These are phyloP conservation scores for Trichopria drosophilae DNA, from an alignment of 2,888 invertebrate genomes.

Conservation along the genomic window DNA sequence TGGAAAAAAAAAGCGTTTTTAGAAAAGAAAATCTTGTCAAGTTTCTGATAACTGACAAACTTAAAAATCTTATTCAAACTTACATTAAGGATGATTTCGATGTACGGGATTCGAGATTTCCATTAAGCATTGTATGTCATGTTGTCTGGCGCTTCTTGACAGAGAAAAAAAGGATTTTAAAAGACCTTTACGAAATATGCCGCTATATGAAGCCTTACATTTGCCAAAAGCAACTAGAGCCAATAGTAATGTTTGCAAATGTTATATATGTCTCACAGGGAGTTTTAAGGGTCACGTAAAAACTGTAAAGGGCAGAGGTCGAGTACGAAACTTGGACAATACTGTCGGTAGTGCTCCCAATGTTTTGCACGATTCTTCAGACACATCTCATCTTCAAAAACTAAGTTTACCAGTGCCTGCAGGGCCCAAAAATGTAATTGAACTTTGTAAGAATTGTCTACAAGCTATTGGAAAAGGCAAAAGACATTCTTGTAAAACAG, in stretches of 20 bases:
- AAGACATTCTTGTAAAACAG: conserved; percentile 3
- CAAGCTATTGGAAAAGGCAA: conserved; percentile 2
- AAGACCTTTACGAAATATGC: conserved; percentile 8
- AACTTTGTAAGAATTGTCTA: too few relatives aligned
- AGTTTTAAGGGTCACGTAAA: conserved; percentile 2
- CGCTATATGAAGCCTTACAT: conserved; percentile 6
- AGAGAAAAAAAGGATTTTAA: conserved; percentile 6
- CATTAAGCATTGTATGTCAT: conserved; percentile 10
- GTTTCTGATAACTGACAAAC: neutral
- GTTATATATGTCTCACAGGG: too few relatives aligned
- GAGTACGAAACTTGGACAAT: too few relatives aligned
- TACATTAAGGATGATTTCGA: conserved; percentile 8
- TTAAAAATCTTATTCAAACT: conserved; percentile 1
- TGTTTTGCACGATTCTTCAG: neutral
- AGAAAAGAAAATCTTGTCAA: neutral
- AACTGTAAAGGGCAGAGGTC: conserved; percentile 7
- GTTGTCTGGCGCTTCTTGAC: neutral
- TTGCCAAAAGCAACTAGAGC: conserved; percentile 3
- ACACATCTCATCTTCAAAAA: neutral
- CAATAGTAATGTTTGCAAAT: conserved; percentile 10
- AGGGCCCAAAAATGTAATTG: too few relatives aligned
- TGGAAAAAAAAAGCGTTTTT: too few relatives aligned
- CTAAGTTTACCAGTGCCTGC: too few relatives aligned
- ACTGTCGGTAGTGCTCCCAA: neutral
- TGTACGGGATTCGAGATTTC: conserved; percentile 1